phyloP scores from a whole-genome alignment of 2,113 vertebrate genomes.

The Ptychochromis oligacanthus region DNA sequence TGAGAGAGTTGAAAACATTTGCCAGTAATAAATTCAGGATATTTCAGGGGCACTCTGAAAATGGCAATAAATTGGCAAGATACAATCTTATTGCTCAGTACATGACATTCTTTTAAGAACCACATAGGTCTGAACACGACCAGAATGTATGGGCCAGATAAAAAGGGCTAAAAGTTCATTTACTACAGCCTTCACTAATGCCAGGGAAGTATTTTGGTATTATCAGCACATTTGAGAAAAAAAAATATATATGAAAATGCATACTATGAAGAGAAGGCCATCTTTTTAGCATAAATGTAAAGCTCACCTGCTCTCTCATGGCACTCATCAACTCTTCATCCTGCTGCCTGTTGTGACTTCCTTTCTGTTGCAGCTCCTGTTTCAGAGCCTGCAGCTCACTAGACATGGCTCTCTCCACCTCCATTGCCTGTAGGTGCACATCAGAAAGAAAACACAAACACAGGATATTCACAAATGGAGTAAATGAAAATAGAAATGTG shows the following conservation, averaged over 20 bases:
- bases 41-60: no score
- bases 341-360: constrained; percentile 55
- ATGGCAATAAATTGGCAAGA: no score
- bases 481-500: not conserved
- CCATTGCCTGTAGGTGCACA: constrained; percentile 71
- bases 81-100: not conserved
- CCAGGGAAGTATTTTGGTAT: not conserved
- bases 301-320: constrained; percentile 80
- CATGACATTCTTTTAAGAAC: not conserved
- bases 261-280: not conserved
- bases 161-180: not conserved
- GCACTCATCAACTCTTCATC: constrained; percentile 80
- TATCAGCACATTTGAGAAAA: not conserved
- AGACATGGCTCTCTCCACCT: constrained; percentile 75
- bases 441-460: not conserved
- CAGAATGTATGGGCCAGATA: not conserved
- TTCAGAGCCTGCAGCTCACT: constrained; percentile 77
- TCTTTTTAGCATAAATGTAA: not conserved
- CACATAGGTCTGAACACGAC: not conserved
- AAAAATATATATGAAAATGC: not conserved
- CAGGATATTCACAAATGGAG: not conserved
- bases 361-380: constrained; percentile 70
- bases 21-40: no score
- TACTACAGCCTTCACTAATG: not conserved
- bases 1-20: no score